Evolutionary conservation across 1,140 invertebrate genomes (phyloP), one percentile per base, ranked within the genome.

Genomic region (Apolygus lucorum): DNA sequence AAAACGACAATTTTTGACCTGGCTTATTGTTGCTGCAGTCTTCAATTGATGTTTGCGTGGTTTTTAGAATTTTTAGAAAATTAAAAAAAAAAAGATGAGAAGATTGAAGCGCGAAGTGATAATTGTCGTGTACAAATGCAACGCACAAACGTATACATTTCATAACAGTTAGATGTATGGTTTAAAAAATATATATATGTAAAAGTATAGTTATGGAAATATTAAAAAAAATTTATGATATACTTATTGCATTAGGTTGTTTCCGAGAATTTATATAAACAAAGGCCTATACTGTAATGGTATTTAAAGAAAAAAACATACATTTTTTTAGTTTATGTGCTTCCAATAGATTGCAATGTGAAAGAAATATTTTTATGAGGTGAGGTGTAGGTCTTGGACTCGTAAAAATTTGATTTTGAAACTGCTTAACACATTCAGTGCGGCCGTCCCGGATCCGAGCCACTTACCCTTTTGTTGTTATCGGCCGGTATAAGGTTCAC

Each of bases 91-190:
- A 17, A 17, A 42, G 34, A 8, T 42, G 34, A 42, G 4, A 42
- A 59, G n/a, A 11, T 13, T 59, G 54, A 59, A 59, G 54, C 54
- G 54, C 22, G 54, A 17, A 21, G 54, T 59, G 54, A 59, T 59
- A 59, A n/a, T 59, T 59, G 54, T 42, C 34, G 34, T 59, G 54
- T 59, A 59, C 54, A 59, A 59, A 59, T 59, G 54, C 54, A 59
- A 59, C 54, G 54, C 54, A 59, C 54, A 59, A 59, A 59, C 11
- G 54, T 59, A 59, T 59, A 59, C 54, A 59, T 59, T 59, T 59
- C 54, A 59, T 59, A 59, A 59, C 54, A 59, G 54, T 14, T 59
- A 59, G 54, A 59, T 59, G 8, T 59, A 59, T 59, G 11, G 54
- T 11, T 59, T 59, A 11, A 11, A 22, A 59, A 59, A 17, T 22